Evolutionary conservation across 2,888 invertebrate species (phyloP), one percentile per base, ranked within the genome.

Genomic region (Ichneumoninae sp.): DNA sequence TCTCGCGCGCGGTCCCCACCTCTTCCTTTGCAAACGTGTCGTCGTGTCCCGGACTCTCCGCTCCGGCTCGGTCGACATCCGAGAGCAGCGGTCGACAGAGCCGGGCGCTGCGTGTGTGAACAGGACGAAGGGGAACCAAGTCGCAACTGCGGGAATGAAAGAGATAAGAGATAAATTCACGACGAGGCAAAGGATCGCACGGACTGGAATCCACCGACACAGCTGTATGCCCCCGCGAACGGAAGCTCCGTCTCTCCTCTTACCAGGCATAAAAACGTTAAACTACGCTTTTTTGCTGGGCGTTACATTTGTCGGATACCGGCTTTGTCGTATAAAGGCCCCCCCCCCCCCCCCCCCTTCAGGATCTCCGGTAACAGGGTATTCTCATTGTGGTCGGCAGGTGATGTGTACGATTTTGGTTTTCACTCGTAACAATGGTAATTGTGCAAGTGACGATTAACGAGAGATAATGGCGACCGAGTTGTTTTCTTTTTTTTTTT

Each of bases 231-330:
- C 80, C 69, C 88, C 78, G 82, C 80, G 83, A 72, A 82, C 87
- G 83, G 80, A 82, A 86, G 80, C 62, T 80, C 72, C 60, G 80
- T 33, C 65, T 66, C 80, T 57, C 44, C 19, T 26, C 71, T 54
- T 50, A 68, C 62, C 68, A 54, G 6, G 1, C 22, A 36, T 22
- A 91, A 90, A 90, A 90, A 87, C 82, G 70, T 81, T 87, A 86
- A 90, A 89, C 87, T 87, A 89, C 86, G 81, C 89, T 92, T 82
- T 91, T 92, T 92, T 87, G 82, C 74, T 74, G 83, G 85, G 86
- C 87, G 89, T 91, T 90, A 91, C 91, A 91, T 92, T 92, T 92
- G 91, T 91, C 87, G 91, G 88, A 91, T 91, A 89, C 89, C 90
- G 84, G 72, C 74, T 60, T 83, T 77, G 68, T n/a, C 60, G 71